Conservation (phyloP, 2,113 vertebrate genomes). For the Anoplopoma fimbria region DNA sequence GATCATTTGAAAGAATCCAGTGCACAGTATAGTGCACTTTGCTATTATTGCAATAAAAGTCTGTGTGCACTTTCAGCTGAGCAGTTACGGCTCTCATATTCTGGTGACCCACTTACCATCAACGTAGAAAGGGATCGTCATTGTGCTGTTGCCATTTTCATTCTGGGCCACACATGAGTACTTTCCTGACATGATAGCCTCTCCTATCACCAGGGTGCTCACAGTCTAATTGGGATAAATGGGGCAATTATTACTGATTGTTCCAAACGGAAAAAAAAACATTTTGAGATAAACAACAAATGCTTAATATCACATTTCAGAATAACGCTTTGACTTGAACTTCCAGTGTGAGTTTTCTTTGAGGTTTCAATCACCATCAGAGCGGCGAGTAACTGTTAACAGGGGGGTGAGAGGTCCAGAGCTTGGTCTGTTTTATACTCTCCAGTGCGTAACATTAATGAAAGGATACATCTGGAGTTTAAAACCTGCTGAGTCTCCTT, state of each 20-base stretch:
- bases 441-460: conserved; percentile 61
- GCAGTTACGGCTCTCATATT: background rate
- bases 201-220: conserved; percentile 82
- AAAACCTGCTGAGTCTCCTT: conserved; percentile 54
- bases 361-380: conserved; percentile 17
- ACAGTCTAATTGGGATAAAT: conserved; percentile 77
- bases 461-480: conserved; percentile 76
- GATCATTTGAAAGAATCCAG: conserved; percentile 45
- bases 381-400: conserved; percentile 23
- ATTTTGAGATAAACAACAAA: background rate
- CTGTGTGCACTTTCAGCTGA: conserved; percentile 20
- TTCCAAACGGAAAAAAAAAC: conserved; percentile 19
- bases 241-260: conserved; percentile 8
- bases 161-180: conserved; percentile 87
- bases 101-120: conserved; percentile 82
- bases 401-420: conserved; percentile 38
- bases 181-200: conserved; percentile 81
- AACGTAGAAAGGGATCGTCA: conserved; percentile 85
- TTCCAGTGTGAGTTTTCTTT: conserved; percentile 4
- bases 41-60: conserved; percentile 28
- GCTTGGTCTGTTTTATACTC: conserved; percentile 48
- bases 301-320: conserved; percentile 10
- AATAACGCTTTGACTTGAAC: background rate
- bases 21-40: conserved; percentile 13
- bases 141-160: conserved; percentile 65